Conservation (phyloP, 2,888 invertebrate genomes). For the Synanthedon tipuliformis region DNA sequence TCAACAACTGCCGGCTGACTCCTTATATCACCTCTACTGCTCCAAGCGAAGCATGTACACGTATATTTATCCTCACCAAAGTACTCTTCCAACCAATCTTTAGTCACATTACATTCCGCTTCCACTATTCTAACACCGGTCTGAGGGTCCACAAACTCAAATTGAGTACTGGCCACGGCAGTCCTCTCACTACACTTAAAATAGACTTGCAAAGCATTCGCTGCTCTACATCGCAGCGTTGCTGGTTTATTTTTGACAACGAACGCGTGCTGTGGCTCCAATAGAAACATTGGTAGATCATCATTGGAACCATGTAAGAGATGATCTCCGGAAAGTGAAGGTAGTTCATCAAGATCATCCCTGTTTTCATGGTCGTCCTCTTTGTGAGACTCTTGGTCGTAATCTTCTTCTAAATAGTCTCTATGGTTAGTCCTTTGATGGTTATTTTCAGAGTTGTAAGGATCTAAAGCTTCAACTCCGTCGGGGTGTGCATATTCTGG, state of each 20-base stretch:
- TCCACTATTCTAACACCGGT: conserved; percentile 89
- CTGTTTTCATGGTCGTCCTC: conserved; percentile 59
- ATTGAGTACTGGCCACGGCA: conserved; percentile 76
- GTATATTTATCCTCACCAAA: conserved; percentile 90
- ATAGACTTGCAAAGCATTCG: conserved; percentile 87
- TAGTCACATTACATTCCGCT: conserved; percentile 86
- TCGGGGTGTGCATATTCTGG: conserved; percentile 64
- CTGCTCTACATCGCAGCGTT: conserved; percentile 87
- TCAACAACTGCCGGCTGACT: conserved; percentile 91
- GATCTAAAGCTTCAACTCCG: conserved; percentile 57
- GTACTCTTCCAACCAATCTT: conserved; percentile 93
- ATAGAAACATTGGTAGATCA: conserved; percentile 85
- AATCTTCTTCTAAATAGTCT: conserved; percentile 63
- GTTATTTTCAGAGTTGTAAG: conserved; percentile 60
- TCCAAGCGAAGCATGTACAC: conserved; percentile 96
- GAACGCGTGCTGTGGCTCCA: conserved; percentile 89
- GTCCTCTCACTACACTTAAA: conserved; percentile 91
- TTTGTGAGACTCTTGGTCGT: conserved; percentile 56
- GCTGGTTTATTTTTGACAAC: conserved; percentile 93
- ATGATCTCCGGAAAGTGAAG: conserved; percentile 59
- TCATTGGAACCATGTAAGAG: conserved; percentile 71
- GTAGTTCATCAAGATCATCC: conserved; percentile 62
- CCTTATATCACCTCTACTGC: conserved; percentile 84
- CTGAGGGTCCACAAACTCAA: conserved; percentile 90
- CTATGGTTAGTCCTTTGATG: conserved; percentile 43